phyloP scores from a whole-genome alignment of 2,113 vertebrate genomes.

The Chamaetylas fuelleborni region DNA sequence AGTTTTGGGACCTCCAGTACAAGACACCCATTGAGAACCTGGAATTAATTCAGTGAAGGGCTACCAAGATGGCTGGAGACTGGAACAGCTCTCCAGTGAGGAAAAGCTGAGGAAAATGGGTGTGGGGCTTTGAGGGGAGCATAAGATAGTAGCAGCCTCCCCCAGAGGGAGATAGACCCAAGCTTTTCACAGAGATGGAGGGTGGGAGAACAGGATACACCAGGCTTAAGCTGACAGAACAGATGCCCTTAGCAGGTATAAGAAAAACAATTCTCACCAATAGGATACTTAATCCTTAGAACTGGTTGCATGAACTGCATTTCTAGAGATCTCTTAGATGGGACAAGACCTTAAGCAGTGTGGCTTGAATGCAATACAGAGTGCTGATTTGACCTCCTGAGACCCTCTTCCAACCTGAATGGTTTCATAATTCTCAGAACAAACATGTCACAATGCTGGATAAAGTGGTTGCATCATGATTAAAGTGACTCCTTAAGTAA shows the following conservation, averaged over 20 bases:
- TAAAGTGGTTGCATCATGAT: background rate
- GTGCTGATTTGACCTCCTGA: background rate
- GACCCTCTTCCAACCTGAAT: background rate
- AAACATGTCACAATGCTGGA: background rate
- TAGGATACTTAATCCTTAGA: background rate
- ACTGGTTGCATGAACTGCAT: background rate
- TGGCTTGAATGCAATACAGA: background rate
- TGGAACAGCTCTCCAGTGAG: background rate
- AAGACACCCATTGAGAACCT: background rate
- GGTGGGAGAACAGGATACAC: background rate
- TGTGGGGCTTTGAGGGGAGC: background rate
- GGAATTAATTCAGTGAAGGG: background rate
- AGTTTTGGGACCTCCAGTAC: background rate
- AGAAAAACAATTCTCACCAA: background rate
- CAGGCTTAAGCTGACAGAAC: background rate
- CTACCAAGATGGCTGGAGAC: background rate
- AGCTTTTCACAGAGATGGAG: background rate
- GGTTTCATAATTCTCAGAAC: background rate
- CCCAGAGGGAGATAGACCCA: background rate
- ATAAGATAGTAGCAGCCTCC: background rate
- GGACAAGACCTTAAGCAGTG: background rate
- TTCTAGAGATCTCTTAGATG: background rate
- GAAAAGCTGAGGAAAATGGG: background rate
- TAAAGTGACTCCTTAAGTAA: background rate
- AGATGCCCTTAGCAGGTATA: background rate